Evolutionary conservation across 2,113 vertebrate species (phyloP), one percentile per base, ranked within the genome.

Genomic region (Colius striatus): DNA sequence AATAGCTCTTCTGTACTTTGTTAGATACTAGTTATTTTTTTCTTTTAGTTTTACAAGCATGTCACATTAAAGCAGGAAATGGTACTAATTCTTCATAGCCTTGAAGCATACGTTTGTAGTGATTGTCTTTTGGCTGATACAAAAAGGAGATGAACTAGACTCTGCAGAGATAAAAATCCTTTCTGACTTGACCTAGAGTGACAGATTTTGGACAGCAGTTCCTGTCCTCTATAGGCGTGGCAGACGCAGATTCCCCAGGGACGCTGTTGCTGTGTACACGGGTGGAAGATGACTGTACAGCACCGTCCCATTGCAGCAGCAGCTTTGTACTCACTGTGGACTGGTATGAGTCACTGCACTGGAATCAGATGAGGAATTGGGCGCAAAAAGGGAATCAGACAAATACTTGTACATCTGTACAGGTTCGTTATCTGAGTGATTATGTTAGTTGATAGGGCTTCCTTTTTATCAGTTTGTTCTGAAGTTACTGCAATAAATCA

Each of bases 401-500:
- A 79, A 90, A 72, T 2, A 36, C 53, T 66, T 95, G 16, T 26
- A 30, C 36, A 47, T 94, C 74, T 94, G 76, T 91, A 94, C 41
- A 5, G 48, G 41, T 85, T 86, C 86, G 68, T 57, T 61, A 26
- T 30, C 22, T 51, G 77, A 86, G 83, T 71, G 74, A 57, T 78
- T 76, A 48, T 45, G 34, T 41, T 73, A 85, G 65, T 57, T 92
- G 91, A 81, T 78, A n/a, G 2, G 0, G 20, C 63, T 89, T 92
- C 84, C 74, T 90, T 53, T 48, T 73, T 36, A 90, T 71, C 78
- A 51, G 20, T 79, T 92, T 79, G 72, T 79, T 89, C 85, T 91
- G 84, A 97, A 95, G 66, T 84, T 16, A 43, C 86, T 89, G 94
- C 87, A 89, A 95, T 91, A 94, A 95, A 86, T 92, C 65, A 96